phyloP scores from a whole-genome alignment of 2,888 invertebrate species.

The Formica aserva region DNA sequence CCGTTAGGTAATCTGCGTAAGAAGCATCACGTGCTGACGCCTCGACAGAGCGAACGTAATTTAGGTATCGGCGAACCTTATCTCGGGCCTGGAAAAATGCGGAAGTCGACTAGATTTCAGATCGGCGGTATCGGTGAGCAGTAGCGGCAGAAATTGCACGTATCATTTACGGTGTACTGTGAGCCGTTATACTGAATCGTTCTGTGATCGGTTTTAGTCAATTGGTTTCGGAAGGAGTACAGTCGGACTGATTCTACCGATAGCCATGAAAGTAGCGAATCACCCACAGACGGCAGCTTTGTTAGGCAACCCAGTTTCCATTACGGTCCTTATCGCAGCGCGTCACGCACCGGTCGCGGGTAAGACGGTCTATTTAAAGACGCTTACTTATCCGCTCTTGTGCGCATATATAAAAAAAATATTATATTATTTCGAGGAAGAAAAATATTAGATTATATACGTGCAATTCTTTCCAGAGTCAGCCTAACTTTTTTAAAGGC shows the following conservation, averaged over 20 bases:
- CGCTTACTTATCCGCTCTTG: not conserved
- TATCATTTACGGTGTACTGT: constrained; percentile 22
- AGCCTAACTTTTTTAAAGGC: constrained; percentile 92
- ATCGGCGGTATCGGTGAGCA: constrained; percentile 91
- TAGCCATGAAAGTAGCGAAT: constrained; percentile 87
- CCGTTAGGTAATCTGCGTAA: constrained; percentile 92
- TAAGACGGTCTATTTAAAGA: constrained; percentile 64
- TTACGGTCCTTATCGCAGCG: constrained; percentile 83
- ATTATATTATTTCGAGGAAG: not conserved
- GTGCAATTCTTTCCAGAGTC: constrained; percentile 85
- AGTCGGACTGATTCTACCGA: constrained; percentile 86
- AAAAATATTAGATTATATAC: not conserved
- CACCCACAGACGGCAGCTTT: constrained; percentile 87
- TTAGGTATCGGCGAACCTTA: constrained; percentile 87
- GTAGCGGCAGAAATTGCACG: constrained; percentile 28
- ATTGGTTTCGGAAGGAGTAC: constrained; percentile 88
- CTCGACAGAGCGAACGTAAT: constrained; percentile 94
- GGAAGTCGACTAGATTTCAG: constrained; percentile 88
- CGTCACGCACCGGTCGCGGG: constrained; percentile 80
- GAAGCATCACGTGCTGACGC: constrained; percentile 92
- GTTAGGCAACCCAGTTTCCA: constrained; percentile 86
- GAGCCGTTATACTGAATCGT: not conserved
- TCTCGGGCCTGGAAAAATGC: constrained; percentile 77
- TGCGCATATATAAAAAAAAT: not conserved
- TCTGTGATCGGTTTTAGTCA: constrained; percentile 82